These are phyloP conservation scores for Enteromius thamalakanensis DNA, from an alignment of 2,797 vertebrate genomes.

Conservation along the genomic window DNA sequence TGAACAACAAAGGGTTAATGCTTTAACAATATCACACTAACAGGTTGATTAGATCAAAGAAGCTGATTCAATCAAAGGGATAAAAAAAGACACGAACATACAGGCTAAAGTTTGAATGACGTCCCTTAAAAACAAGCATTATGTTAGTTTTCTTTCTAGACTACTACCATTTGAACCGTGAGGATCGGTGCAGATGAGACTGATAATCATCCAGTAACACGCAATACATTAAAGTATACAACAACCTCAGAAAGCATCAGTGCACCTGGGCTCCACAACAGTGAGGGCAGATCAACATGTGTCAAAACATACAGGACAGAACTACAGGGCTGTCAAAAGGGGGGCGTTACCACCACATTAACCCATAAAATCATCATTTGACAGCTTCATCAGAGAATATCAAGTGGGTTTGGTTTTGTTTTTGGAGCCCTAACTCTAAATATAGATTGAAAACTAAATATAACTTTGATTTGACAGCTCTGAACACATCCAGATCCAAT, in stretches of 20 bases:
- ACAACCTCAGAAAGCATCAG: not conserved
- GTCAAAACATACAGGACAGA: conserved; percentile 22
- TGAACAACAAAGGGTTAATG: not conserved
- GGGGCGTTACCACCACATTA: conserved; percentile 35
- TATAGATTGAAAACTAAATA: conserved; percentile 26
- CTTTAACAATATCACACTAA: not conserved
- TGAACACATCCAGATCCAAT: conserved; percentile 20
- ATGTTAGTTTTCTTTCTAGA: not conserved
- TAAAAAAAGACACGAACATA: not conserved
- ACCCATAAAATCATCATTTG: conserved; percentile 14
- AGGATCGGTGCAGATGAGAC: not conserved
- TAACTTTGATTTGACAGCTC: conserved; percentile 49
- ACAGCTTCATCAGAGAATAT: not conserved
- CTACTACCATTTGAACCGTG: not conserved
- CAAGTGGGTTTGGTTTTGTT: conserved; percentile 9
- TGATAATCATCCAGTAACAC: not conserved
- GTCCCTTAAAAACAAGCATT: not conserved
- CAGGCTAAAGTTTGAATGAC: not conserved
- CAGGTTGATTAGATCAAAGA: not conserved
- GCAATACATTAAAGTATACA: not conserved
- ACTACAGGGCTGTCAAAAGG: conserved; percentile 46
- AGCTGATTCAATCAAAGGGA: not conserved
- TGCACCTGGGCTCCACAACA: not conserved
- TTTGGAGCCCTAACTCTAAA: not conserved
- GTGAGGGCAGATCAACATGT: conserved; percentile 42